Conservation (phyloP, 2,888 invertebrate species). For the Pinctada fucata region DNA sequence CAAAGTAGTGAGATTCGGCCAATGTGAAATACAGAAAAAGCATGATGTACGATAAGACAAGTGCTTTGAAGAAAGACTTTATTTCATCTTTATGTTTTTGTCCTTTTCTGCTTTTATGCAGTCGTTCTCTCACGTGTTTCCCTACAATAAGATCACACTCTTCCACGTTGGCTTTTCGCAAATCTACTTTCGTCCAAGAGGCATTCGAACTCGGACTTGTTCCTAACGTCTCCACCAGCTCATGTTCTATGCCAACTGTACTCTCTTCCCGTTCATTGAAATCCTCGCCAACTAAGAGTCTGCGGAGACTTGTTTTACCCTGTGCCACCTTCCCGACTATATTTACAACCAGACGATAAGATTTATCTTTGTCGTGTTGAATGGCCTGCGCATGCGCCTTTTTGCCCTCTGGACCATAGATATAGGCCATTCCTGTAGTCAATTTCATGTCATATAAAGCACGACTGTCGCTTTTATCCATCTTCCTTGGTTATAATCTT, state of each 20-base stretch:
- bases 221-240: slow-evolving; percentile 52
- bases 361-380: slow-evolving; percentile 43
- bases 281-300: slow-evolving; percentile 48
- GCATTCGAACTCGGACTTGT: slow-evolving; percentile 21
- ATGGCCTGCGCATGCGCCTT: slow-evolving; percentile 49
- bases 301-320: slow-evolving; percentile 54
- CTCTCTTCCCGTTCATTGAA: slow-evolving; percentile 50
- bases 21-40: slow-evolving; percentile 39
- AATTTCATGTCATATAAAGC: slow-evolving; percentile 52
- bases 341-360: slow-evolving; percentile 51
- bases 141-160: slow-evolving; percentile 52
- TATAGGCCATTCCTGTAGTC: slow-evolving; percentile 52
- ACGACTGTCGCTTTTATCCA: slow-evolving; percentile 39
- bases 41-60: slow-evolving; percentile 41
- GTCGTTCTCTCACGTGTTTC: slow-evolving; percentile 43
- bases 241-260: slow-evolving; percentile 56
- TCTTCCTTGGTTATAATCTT: background rate
- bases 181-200: slow-evolving; percentile 43
- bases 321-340: slow-evolving; percentile 55
- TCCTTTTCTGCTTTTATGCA: slow-evolving; percentile 32
- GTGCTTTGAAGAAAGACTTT: slow-evolving; percentile 48
- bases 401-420: slow-evolving; percentile 53
- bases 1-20: slow-evolving; percentile 16
- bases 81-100: slow-evolving; percentile 31
- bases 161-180: slow-evolving; percentile 43